phyloP scores from a whole-genome alignment of 2,113 vertebrate genomes.

The Pantherophis guttatus region DNA sequence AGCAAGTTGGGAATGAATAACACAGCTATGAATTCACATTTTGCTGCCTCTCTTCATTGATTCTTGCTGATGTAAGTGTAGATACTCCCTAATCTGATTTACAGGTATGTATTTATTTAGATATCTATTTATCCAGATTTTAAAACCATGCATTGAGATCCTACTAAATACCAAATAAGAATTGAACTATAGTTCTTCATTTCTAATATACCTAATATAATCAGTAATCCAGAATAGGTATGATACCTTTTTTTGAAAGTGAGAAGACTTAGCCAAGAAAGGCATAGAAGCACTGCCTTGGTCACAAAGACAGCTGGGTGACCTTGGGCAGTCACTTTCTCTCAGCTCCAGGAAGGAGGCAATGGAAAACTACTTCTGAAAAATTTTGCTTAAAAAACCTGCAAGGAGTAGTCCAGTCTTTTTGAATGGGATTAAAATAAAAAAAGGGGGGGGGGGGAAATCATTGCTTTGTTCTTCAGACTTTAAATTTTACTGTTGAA shows the following conservation, averaged over 20 bases:
- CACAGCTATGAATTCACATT: neutral
- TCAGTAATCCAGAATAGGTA: neutral
- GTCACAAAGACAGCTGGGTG: neutral
- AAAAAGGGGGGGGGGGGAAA: accelerated
- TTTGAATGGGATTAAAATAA: neutral
- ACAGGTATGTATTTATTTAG: neutral
- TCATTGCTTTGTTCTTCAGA: neutral
- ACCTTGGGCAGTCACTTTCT: neutral
- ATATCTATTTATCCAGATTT: neutral
- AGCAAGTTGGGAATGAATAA: neutral
- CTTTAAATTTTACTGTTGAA: neutral
- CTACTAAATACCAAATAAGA: neutral
- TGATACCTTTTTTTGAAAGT: neutral
- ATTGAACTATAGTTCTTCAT: neutral
- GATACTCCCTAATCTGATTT: neutral
- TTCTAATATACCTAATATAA: neutral
- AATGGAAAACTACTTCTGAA: neutral
- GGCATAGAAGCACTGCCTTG: neutral
- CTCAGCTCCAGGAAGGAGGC: neutral
- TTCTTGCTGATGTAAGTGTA: neutral
- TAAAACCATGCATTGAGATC: neutral
- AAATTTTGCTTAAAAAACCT: neutral
- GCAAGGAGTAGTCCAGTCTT: neutral
- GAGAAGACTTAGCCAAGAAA: neutral
- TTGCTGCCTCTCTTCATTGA: neutral